Conservation (phyloP, 2,888 invertebrate species). For the Spodoptera picta region DNA sequence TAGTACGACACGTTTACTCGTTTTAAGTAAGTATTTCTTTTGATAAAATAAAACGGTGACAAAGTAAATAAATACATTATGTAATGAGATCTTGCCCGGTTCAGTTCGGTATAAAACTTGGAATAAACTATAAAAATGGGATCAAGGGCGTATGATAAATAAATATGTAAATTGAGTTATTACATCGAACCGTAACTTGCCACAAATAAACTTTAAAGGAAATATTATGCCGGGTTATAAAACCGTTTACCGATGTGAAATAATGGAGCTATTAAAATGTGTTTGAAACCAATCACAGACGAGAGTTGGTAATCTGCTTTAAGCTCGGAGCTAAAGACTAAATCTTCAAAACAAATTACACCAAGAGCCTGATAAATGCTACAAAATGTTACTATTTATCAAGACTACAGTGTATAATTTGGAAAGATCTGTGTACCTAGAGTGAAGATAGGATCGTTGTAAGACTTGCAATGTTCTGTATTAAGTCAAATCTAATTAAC, state of each 20-base stretch:
- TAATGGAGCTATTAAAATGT: too few relatives aligned
- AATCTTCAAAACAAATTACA: too few relatives aligned
- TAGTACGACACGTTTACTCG: too few relatives aligned
- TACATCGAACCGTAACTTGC: constrained; percentile 37
- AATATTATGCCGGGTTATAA: constrained; percentile 24
- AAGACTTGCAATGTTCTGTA: too few relatives aligned
- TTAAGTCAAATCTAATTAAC: too few relatives aligned
- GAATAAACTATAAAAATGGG: constrained; percentile 56
- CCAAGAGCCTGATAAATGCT: too few relatives aligned
- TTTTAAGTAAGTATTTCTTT: neutral
- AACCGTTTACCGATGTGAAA: constrained; percentile 11
- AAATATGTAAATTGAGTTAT: constrained; percentile 51
- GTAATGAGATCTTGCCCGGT: constrained; percentile 17
- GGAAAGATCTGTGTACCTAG: neutral
- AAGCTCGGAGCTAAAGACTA: too few relatives aligned
- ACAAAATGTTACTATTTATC: too few relatives aligned
- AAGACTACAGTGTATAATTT: too few relatives aligned
- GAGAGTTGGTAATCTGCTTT: too few relatives aligned
- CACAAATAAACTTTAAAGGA: constrained; percentile 39
- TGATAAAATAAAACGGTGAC: neutral
- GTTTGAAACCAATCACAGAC: too few relatives aligned
- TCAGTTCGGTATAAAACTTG: constrained; percentile 41
- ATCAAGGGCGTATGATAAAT: constrained; percentile 30
- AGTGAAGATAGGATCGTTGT: too few relatives aligned
- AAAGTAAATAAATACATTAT: neutral